A percentile compares a stretch with the other conserved stretches of the same genome.
Conservation (phyloP, 2,113 vertebrate species). For the Ondatra zibethicus region DNA sequence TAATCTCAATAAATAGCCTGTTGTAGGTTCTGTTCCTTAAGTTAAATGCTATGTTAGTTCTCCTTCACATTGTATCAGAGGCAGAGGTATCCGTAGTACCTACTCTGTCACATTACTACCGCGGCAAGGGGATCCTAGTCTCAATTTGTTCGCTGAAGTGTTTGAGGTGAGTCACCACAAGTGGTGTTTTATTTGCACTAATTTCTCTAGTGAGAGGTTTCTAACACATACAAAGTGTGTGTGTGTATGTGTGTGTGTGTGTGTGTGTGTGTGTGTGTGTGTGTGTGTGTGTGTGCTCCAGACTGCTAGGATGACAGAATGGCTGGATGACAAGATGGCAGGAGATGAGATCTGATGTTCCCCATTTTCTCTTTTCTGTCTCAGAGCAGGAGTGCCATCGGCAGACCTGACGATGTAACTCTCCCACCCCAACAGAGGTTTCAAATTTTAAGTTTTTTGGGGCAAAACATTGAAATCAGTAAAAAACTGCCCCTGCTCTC, state of each 20-base stretch:
- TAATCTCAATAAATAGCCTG: not conserved
- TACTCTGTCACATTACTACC: not conserved
- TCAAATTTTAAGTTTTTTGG: not conserved
- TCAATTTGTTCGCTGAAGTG: not conserved
- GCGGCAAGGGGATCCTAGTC: not conserved
- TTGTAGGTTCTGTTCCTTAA: not conserved
- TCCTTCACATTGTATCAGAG: not conserved
- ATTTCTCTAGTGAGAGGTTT: not conserved
- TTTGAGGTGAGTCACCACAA: not conserved
- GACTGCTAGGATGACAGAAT: not conserved
- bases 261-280: too few species aligned
- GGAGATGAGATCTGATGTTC: not conserved
- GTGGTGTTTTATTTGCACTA: not conserved
- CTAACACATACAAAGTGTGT: too few species aligned
- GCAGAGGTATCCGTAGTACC: not conserved
- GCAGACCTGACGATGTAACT: rapidly evolving
- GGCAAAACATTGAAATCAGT: not conserved
- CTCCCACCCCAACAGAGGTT: not conserved
- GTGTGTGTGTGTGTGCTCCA: not conserved
- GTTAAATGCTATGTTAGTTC: not conserved
- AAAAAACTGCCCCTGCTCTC: not conserved
- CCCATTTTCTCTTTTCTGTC: not conserved
- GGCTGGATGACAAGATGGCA: not conserved
- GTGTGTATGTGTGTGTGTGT: not conserved
- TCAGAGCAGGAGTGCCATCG: not conserved